Evolutionary conservation across 2,888 invertebrate genomes (phyloP).

Genomic region (Epirrita christyi): DNA sequence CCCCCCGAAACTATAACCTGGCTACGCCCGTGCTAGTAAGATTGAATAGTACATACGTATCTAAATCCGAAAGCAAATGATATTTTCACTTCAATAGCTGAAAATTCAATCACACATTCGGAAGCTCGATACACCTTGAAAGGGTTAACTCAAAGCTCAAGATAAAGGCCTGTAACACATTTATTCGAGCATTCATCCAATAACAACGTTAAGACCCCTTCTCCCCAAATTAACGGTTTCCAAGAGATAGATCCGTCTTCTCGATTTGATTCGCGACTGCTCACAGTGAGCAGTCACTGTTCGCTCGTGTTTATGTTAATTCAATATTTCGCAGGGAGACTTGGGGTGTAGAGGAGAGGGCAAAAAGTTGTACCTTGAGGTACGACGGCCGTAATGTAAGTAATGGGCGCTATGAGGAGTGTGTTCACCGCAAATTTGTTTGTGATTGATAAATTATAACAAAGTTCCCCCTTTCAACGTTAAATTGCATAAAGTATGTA

Average conservation of each 20-base stretch:
- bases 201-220: conserved; percentile 51
- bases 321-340: conserved; percentile 66
- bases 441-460: conserved; percentile 29
- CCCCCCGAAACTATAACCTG: too few relatives aligned
- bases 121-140: conserved; percentile 40
- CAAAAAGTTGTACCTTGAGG: conserved; percentile 33
- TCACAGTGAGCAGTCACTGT: conserved; percentile 47
- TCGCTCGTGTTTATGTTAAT: conserved; percentile 75
- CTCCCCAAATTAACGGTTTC: conserved; percentile 73
- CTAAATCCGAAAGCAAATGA: conserved; percentile 25
- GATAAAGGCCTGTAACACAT: conserved; percentile 60
- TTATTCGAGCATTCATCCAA: conserved; percentile 60
- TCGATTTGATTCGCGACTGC: conserved; percentile 70
- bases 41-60: conserved; percentile 4
- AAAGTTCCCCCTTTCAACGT: too few relatives aligned
- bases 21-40: too few relatives aligned
- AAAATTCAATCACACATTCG: conserved; percentile 41
- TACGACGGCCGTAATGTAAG: conserved; percentile 30
- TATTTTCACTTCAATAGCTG: conserved; percentile 38
- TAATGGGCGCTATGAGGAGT: conserved; percentile 23
- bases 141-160: conserved; percentile 43
- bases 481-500: too few relatives aligned
- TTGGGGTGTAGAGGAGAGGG: conserved; percentile 36
- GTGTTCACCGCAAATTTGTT: conserved; percentile 26
- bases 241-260: conserved; percentile 72